Conservation (phyloP, 2,888 invertebrate species). For the Trissonchulus sp. region DNA sequence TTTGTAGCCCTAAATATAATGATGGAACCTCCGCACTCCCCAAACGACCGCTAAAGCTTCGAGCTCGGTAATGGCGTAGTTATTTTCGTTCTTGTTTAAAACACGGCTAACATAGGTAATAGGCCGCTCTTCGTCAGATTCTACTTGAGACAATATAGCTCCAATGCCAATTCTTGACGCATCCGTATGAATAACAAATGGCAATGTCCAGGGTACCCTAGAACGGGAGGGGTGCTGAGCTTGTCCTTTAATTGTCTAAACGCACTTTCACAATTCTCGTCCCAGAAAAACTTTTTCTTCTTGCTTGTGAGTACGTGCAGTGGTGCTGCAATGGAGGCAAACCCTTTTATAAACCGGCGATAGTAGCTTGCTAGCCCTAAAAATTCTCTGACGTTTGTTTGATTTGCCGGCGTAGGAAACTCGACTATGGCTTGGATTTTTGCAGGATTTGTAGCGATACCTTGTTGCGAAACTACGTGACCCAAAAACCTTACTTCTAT, state of each 20-base stretch:
- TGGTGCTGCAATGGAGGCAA: neutral
- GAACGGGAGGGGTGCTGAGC: neutral
- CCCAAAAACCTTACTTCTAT: neutral
- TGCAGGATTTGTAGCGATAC: neutral
- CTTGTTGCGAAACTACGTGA: neutral
- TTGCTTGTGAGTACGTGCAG: neutral
- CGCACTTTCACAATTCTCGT: neutral
- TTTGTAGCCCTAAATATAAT: neutral
- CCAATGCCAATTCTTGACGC: neutral
- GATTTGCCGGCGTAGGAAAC: neutral
- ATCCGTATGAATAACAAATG: no score
- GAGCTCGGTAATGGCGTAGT: no score
- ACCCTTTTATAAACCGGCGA: neutral
- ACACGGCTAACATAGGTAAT: constrained; percentile 3
- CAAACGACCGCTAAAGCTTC: neutral
- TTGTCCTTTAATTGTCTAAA: neutral
- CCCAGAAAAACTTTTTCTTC: neutral
- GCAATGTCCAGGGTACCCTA: neutral
- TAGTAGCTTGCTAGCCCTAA: neutral
- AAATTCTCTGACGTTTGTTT: neutral
- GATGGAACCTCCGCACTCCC: neutral
- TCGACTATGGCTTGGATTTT: neutral
- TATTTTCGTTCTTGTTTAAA: neutral
- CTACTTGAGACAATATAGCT: neutral
- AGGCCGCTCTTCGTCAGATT: neutral